phyloP scores from a whole-genome alignment of 1,140 invertebrate species.

The Drosophila busckii region DNA sequence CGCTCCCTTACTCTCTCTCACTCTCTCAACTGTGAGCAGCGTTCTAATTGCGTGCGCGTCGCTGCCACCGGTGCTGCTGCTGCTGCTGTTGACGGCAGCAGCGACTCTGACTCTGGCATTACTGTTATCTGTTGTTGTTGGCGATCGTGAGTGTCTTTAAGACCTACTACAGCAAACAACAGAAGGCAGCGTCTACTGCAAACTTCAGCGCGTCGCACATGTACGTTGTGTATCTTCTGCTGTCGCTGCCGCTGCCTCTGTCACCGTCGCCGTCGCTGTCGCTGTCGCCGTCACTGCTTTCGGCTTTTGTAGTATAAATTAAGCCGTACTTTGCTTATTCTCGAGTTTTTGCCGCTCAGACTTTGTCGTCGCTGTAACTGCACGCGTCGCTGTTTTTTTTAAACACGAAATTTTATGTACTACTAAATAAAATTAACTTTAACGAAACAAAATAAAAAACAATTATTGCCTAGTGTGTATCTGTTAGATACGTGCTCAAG shows the following conservation, averaged over 20 bases:
- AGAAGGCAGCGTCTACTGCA: constrained; percentile 1
- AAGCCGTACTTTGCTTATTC: constrained; percentile 74
- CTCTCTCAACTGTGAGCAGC: constrained; percentile 13
- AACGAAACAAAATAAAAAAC: constrained; percentile 12
- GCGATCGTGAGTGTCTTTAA: constrained; percentile 61
- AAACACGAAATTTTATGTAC: constrained; percentile 7
- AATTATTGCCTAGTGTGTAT: constrained; percentile 13
- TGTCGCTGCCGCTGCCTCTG: no score
- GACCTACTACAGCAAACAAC: constrained; percentile 40
- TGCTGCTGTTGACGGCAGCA: constrained; percentile 19
- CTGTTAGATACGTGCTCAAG: no score
- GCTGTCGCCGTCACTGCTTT: no score
- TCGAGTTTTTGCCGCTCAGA: constrained; percentile 71
- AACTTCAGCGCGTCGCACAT: constrained; percentile 11
- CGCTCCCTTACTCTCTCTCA: constrained; percentile 3
- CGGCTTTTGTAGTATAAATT: constrained; percentile 70
- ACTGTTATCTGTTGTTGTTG: constrained; percentile 50
- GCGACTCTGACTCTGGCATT: no score
- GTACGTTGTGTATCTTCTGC: constrained; percentile 62
- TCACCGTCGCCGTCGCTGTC: no score
- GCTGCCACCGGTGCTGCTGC: constrained; percentile 18
- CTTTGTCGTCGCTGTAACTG: constrained; percentile 66
- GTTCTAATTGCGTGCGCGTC: constrained; percentile 53
- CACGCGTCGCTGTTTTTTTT: constrained; percentile 38
- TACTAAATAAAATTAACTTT: constrained; percentile 5